A percentile compares a stretch with the other conserved stretches of the same genome.
phyloP scores from a whole-genome alignment of 2,888 invertebrate genomes.

The Gerris lacustris region DNA sequence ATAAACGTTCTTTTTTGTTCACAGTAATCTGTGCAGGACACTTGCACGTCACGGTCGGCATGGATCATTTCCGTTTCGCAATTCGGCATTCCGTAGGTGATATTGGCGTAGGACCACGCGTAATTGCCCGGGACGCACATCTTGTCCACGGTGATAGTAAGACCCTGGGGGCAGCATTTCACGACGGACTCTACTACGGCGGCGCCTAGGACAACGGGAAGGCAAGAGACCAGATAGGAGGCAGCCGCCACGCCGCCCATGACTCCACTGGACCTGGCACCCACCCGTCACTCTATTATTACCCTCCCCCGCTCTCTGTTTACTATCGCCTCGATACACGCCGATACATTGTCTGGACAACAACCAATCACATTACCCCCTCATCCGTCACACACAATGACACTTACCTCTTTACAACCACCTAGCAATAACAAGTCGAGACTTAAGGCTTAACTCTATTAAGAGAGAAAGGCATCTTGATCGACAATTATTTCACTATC shows the following conservation, averaged over 20 bases:
- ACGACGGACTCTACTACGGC: conserved; percentile 13
- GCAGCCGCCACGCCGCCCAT: not conserved
- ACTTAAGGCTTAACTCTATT: too few species aligned
- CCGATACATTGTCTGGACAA: too few species aligned
- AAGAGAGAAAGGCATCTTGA: too few species aligned
- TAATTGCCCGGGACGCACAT: conserved; percentile 15
- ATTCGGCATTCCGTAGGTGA: conserved; percentile 21
- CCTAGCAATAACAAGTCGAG: too few species aligned
- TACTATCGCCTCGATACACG: too few species aligned
- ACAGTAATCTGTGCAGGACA: conserved; percentile 23
- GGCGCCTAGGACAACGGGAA: not conserved
- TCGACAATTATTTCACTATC: too few species aligned
- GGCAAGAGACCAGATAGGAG: not conserved
- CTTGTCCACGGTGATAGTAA: conserved; percentile 16
- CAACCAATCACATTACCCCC: too few species aligned
- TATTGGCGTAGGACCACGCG: conserved; percentile 22
- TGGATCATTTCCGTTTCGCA: conserved; percentile 15
- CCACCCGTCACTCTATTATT: too few species aligned
- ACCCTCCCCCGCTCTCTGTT: too few species aligned
- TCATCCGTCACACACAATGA: too few species aligned
- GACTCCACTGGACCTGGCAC: not conserved
- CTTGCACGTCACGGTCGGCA: conserved; percentile 10
- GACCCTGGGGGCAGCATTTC: conserved; percentile 26
- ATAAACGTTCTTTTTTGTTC: conserved; percentile 14
- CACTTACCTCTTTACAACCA: too few species aligned